Conservation (phyloP, 2,797 vertebrate species). For the Oophaga sylvatica region DNA sequence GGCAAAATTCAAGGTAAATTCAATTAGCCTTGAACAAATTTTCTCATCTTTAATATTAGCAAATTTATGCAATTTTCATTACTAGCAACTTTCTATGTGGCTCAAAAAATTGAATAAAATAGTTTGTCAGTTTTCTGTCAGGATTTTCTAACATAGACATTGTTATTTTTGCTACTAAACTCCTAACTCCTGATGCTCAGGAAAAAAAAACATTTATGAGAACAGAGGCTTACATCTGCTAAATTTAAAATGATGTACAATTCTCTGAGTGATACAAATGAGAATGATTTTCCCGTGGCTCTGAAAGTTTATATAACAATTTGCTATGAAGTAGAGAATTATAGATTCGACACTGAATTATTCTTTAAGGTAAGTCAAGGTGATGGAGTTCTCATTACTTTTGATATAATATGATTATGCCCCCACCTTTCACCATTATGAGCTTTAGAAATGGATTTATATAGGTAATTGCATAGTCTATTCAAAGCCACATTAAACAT, state of each 20-base stretch:
- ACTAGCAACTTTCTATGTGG: no score
- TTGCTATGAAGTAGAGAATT: neutral
- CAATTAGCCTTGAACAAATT: no score
- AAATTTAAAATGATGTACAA: neutral
- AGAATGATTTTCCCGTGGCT: neutral
- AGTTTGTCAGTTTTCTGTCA: no score
- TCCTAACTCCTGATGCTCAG: no score
- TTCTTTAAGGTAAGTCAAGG: constrained; percentile 2
- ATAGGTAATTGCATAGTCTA: neutral
- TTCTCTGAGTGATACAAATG: neutral
- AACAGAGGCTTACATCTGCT: neutral
- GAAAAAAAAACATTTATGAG: no score
- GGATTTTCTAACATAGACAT: no score
- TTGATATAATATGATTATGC: neutral
- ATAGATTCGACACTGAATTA: neutral
- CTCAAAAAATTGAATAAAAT: no score
- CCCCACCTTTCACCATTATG: neutral
- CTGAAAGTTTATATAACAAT: neutral
- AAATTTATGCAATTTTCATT: no score
- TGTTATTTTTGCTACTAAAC: no score
- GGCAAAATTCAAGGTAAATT: no score
- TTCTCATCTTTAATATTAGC: no score
- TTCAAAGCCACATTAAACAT: neutral
- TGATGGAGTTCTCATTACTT: neutral
- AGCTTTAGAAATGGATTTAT: neutral